Evolutionary conservation across 1,140 invertebrate species (phyloP), one percentile per base, ranked within the genome.

Genomic region (Linepithema humile): DNA sequence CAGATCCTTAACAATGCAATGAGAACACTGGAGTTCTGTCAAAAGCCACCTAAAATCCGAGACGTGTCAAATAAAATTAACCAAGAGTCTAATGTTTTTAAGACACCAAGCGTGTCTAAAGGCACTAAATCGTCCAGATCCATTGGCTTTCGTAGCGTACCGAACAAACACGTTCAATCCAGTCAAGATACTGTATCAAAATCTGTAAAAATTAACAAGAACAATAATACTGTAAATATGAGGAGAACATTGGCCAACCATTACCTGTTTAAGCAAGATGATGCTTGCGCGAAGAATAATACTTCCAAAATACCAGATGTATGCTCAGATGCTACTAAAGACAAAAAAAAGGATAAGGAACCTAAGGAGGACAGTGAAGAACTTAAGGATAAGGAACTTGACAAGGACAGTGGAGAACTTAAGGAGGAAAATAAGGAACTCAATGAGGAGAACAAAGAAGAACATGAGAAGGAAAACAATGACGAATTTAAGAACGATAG

Each of bases 1-100:
- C 83, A 92, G 32, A 82, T 91, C 15, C 69, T 93, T 0, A 73
- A 62, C 0, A 89, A 91, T 38, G 90, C 90, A 3, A 83, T 91
- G 67, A 85, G 50, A 15, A 88, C 88, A 23, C 86, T 92, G 5
- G 85, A 92, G 3, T 10, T 93, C 4, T 90, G 87, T 9, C 23
- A 85, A 29, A 89, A 83, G 12, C 78, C 45, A 1, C 62, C 15
- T n/a, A 73, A 67, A 12, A 72, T 48, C 74, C 83, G 86, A 62
- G 78, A 75, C 1, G 45, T 64, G 26, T 7, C 85, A 57, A 90
- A 74, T 40, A 89, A 88, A 23, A 84, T 88, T 72, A 90, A 17
- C 9, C 77, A 73, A 77, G 85, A n/a, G 10, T 32, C 17, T 43
- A 43, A 80, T 9, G 40, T 69, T 40, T 89, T 85, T 57, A 88